phyloP scores from a whole-genome alignment of 2,888 invertebrate species.

The Chelonus formosanus region DNA sequence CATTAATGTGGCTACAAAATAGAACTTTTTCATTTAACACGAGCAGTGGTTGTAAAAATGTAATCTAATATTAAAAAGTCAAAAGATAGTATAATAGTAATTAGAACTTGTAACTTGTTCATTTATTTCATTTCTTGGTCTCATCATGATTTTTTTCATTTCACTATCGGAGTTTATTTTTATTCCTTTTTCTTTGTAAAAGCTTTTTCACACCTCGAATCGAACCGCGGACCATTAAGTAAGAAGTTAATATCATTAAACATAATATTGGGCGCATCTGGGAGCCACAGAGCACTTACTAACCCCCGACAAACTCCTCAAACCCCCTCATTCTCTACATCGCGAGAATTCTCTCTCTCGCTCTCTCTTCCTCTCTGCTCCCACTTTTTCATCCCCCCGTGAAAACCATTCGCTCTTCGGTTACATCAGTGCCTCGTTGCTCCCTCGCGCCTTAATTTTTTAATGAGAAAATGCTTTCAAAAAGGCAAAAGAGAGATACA shows the following conservation, averaged over 20 bases:
- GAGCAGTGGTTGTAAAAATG: constrained; percentile 23
- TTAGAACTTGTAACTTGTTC: background rate
- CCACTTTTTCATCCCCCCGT: constrained; percentile 37
- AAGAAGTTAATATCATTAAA: constrained; percentile 66
- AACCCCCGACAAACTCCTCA: constrained; percentile 41
- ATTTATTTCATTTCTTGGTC: no score
- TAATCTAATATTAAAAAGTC: constrained; percentile 14
- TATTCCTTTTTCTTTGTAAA: constrained; percentile 33
- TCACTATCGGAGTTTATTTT: no score
- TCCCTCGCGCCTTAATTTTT: constrained; percentile 65
- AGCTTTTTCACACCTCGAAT: constrained; percentile 61
- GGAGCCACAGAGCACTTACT: constrained; percentile 65
- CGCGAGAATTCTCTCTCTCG: constrained; percentile 42
- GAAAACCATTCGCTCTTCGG: constrained; percentile 39
- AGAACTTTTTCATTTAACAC: constrained; percentile 22
- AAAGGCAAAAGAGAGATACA: constrained; percentile 65
- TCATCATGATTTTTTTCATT: no score
- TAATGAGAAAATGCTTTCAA: constrained; percentile 75
- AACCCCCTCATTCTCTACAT: constrained; percentile 39
- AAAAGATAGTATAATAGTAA: background rate
- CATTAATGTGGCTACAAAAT: constrained; percentile 26
- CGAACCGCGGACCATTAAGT: constrained; percentile 65
- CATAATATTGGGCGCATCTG: constrained; percentile 66
- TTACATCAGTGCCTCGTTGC: constrained; percentile 37
- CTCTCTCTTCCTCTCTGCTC: constrained; percentile 16